Evolutionary conservation across 2,888 invertebrate genomes (phyloP), one percentile per base, ranked within the genome.

Genomic region (Diarsia brunnea): DNA sequence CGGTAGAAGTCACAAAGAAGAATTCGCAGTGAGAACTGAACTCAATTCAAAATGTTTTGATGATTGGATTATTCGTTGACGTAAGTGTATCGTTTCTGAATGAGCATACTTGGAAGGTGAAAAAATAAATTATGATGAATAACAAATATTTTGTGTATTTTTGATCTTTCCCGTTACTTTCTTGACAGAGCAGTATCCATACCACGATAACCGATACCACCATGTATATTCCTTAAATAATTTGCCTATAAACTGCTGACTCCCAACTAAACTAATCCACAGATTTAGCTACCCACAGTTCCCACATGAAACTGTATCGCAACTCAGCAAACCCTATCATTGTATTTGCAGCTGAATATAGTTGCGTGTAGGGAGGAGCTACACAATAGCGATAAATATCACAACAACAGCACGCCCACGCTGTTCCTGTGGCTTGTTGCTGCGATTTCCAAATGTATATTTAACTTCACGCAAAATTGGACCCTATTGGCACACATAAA

Each of bases 341-440:
- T 82, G 73, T 78, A 79, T 77, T 88, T 81, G 67, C 80, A 79
- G 76, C 76, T 79, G 77, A 74, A 76, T 81, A 83, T 86, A 75
- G 82, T 76, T 76, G 65, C 66, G 68, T 77, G 75, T 75, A 73
- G 75, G 53, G 69, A 84, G 86, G 84, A 80, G 74, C 83, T 72
- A 70, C 79, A 83, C 78, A 78, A 78, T 75, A 66, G 75, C 84
- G 73, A 90, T 91, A 91, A 91, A 91, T 89, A 91, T 88, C 76
- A 75, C 75, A 83, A 88, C 87, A 79, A 87, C 82, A 81, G 78
- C 77, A 84, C 83, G 85, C 86, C 86, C 86, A 79, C 87, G 81
- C 85, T 79, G 72, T 79, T 75, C 53, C 65, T 78, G 84, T 68
- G 86, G 85, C 84, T 84, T 84, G 86, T 87, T 84, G 84, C 84